These are phyloP conservation scores for Pygoscelis antarcticus DNA, from an alignment of 2,113 vertebrate species.

Conservation along the genomic window DNA sequence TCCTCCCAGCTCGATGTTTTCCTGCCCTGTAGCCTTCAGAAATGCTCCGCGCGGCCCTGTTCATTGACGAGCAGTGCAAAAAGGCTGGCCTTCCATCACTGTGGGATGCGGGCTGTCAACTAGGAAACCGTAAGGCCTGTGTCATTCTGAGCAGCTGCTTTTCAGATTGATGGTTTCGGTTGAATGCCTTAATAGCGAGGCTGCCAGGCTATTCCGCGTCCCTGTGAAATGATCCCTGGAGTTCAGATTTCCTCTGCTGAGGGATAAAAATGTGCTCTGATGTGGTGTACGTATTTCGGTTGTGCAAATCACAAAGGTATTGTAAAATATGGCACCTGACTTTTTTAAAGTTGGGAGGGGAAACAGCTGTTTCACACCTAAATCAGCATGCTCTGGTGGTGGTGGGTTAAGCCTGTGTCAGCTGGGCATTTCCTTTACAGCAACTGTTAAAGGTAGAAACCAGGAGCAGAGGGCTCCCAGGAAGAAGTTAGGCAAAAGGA, in stretches of 20 bases:
- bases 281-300: slow-evolving; percentile 15
- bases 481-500: neutral
- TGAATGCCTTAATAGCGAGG: neutral
- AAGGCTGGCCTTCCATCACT: neutral
- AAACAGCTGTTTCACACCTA: slow-evolving; percentile 30
- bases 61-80: neutral
- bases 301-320: slow-evolving; percentile 30
- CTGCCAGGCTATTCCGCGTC: neutral
- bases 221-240: slow-evolving; percentile 31
- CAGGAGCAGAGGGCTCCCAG: neutral
- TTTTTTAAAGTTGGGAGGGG: slow-evolving; percentile 40
- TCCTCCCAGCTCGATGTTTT: neutral
- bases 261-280: slow-evolving; percentile 29
- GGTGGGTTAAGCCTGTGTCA: neutral
- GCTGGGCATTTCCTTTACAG: neutral
- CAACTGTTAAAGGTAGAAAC: neutral
- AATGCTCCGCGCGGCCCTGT: fast-evolving
- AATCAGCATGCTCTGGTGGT: neutral
- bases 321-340: neutral
- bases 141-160: slow-evolving; percentile 28
- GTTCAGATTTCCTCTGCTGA: neutral
- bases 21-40: neutral
- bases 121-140: neutral
- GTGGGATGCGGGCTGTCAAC: neutral
- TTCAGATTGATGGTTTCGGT: slow-evolving; percentile 18